These are phyloP conservation scores for Anguilla japonica DNA, from an alignment of 2,113 vertebrate genomes.

Conservation along the genomic window DNA sequence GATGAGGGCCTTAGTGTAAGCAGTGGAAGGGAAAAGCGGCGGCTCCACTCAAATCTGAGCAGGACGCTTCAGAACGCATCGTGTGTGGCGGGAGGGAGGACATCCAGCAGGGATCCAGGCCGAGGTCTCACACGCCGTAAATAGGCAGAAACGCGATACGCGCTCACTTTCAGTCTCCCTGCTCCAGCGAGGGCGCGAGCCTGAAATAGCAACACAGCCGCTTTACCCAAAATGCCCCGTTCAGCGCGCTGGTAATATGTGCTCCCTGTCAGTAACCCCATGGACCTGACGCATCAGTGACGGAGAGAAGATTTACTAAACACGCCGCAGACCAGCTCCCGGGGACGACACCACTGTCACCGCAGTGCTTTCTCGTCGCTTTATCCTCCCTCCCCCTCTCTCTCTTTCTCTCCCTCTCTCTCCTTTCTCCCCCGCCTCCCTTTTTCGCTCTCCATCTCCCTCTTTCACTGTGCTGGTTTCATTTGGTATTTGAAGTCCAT, in stretches of 20 bases:
- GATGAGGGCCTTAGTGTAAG: too few species aligned
- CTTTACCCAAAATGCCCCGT: background rate
- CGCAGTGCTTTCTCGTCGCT: conserved; percentile 49
- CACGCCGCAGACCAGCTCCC: conserved; percentile 24
- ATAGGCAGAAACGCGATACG: background rate
- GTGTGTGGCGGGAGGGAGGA: background rate
- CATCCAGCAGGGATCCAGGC: background rate
- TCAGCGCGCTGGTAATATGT: background rate
- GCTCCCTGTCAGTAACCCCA: background rate
- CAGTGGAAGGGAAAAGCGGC: too few species aligned
- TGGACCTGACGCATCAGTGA: background rate
- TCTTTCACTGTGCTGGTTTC: conserved; percentile 1
- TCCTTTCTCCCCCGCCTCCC: background rate
- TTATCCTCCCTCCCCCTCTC: conserved; percentile 8
- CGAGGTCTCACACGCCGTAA: background rate
- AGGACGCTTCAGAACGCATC: background rate
- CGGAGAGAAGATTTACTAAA: background rate
- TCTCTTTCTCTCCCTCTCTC: conserved; percentile 1
- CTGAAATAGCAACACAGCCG: conserved; percentile 12
- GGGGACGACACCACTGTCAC: conserved; percentile 46
- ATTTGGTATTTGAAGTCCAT: background rate
- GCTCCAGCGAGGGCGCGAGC: background rate
- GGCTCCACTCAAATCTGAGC: too few species aligned
- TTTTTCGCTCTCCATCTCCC: background rate
- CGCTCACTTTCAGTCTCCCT: background rate